Evolutionary conservation across 2,113 vertebrate species (phyloP).

Genomic region (Saccopteryx bilineata): DNA sequence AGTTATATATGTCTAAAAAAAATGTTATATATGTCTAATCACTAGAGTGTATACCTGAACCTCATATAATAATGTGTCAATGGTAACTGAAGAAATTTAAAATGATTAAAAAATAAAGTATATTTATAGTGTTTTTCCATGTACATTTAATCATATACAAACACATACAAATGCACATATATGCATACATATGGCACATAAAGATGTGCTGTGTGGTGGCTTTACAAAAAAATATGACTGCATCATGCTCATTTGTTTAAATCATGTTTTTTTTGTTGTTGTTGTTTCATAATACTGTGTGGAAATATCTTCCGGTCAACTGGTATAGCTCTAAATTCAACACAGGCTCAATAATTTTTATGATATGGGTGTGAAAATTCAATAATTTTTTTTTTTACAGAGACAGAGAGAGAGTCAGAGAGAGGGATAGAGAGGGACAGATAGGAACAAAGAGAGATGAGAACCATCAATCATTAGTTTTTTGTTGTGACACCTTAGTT

Average conservation of each 20-base stretch:
- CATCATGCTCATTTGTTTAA: not conserved
- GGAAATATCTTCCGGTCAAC: constrained; percentile 13
- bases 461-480: too few species aligned
- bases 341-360: not conserved
- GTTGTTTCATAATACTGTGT: not conserved
- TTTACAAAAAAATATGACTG: not conserved
- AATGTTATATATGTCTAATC: too few species aligned
- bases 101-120: too few species aligned
- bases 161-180: not conserved
- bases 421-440: too few species aligned
- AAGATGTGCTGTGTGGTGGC: not conserved
- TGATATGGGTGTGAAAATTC: not conserved
- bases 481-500: too few species aligned
- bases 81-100: too few species aligned
- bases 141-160: not conserved
- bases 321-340: not conserved
- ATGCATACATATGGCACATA: not conserved
- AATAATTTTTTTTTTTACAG: not conserved
- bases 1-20: too few species aligned
- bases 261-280: not conserved
- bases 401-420: too few species aligned
- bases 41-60: too few species aligned
- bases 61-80: too few species aligned
- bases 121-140: not conserved
- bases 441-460: too few species aligned